These are phyloP conservation scores for Pygocentrus nattereri DNA, from an alignment of 2,797 vertebrate species.

Conservation along the genomic window DNA sequence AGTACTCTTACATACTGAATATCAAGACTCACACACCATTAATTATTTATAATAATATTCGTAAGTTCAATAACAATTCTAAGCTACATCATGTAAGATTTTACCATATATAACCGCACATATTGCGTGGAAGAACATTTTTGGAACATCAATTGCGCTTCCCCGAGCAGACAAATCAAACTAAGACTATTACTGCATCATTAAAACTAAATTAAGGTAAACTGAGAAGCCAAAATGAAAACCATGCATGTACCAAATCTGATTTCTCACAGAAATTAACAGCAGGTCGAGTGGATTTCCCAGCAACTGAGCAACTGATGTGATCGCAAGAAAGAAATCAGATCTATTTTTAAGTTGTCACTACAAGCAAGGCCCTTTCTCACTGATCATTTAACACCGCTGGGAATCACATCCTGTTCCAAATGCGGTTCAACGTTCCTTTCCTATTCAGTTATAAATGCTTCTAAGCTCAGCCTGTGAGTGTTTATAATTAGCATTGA, in stretches of 20 bases:
- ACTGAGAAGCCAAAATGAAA: no score
- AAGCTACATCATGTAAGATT: no score
- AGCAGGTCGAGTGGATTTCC: not conserved
- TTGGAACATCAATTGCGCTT: no score
- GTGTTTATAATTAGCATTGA: slow-evolving; percentile 12
- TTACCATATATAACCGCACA: no score
- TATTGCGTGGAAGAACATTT: no score
- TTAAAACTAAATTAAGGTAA: no score
- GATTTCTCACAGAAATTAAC: not conserved
- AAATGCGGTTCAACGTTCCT: not conserved
- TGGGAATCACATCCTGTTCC: not conserved
- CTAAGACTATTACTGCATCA: no score
- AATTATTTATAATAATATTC: no score
- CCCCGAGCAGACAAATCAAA: no score
- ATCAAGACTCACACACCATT: no score
- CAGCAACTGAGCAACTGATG: not conserved
- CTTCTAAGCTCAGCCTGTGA: not conserved
- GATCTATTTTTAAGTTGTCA: not conserved
- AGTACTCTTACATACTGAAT: no score
- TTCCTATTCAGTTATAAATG: not conserved
- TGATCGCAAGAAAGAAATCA: not conserved
- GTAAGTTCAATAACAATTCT: no score
- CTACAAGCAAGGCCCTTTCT: not conserved
- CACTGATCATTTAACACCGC: not conserved
- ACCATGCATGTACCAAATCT: not conserved